Evolutionary conservation across 23 tunicate genomes (phyloP).

Genomic region (Botrylloides violaceus): DNA sequence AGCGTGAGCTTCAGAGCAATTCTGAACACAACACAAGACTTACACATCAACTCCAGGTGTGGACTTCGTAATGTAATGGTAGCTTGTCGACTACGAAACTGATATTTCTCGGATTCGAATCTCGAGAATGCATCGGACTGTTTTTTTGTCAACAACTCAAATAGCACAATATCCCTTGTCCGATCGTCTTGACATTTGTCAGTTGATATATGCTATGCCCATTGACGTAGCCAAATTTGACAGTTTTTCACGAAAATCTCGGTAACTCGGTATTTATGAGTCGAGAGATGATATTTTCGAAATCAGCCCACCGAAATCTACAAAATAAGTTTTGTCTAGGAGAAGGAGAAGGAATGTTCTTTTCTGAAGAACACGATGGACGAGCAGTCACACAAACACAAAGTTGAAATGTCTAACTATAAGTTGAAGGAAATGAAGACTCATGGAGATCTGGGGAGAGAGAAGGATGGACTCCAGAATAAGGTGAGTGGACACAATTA

Average conservation of each 20-base stretch:
- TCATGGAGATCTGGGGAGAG: slow-evolving; percentile 67
- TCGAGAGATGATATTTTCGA: too few species aligned
- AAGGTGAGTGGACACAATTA: slow-evolving; percentile 18
- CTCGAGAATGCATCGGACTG: slow-evolving; percentile 21
- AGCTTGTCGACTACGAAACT: too few species aligned
- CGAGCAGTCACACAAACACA: slow-evolving; percentile 74
- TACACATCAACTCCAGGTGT: slow-evolving; percentile 49
- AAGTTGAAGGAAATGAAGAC: slow-evolving; percentile 50
- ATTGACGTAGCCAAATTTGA: too few species aligned
- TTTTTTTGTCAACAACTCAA: not conserved
- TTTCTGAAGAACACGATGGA: slow-evolving; percentile 28
- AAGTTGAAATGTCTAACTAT: slow-evolving; percentile 64
- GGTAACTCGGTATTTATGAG: too few species aligned
- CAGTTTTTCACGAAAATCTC: too few species aligned
- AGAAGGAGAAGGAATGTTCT: slow-evolving; percentile 24
- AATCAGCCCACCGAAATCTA: too few species aligned
- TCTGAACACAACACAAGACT: slow-evolving; percentile 43
- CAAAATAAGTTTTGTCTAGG: not conserved
- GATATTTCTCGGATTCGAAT: too few species aligned
- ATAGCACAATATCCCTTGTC: not conserved
- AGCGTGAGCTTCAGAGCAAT: slow-evolving; percentile 51
- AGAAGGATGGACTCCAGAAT: slow-evolving; percentile 40
- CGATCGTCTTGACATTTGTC: not conserved
- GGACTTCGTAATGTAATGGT: too few species aligned
- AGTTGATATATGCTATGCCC: too few species aligned